These are phyloP conservation scores for Eulacestoma nigropectus DNA, from an alignment of 2,113 vertebrate genomes.

Conservation along the genomic window DNA sequence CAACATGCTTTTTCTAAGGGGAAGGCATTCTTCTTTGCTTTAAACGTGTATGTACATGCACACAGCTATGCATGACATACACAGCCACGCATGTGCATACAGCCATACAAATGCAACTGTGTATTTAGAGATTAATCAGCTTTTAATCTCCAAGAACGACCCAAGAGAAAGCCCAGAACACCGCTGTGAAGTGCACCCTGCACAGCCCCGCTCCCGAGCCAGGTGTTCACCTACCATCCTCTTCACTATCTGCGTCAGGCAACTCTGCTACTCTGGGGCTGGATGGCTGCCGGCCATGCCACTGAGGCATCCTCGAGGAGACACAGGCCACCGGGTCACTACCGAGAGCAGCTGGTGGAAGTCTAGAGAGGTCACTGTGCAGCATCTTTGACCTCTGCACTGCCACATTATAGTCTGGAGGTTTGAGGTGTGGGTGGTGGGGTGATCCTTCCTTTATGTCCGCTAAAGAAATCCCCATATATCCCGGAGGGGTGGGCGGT, in stretches of 20 bases:
- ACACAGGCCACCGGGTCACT: conserved; percentile 66
- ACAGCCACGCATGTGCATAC: not conserved
- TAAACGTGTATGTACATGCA: not conserved
- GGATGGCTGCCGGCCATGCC: conserved; percentile 65
- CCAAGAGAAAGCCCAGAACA: not conserved
- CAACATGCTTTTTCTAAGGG: not conserved
- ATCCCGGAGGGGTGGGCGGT: conserved; percentile 95
- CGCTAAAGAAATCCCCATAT: conserved; percentile 93
- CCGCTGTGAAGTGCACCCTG: not conserved
- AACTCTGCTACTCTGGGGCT: conserved; percentile 63
- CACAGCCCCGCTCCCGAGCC: conserved; percentile 11
- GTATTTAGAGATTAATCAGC: not conserved
- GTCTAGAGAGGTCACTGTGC: conserved; percentile 75
- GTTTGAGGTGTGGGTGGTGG: conserved; percentile 85
- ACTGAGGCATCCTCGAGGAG: conserved; percentile 76
- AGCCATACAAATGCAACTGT: not conserved
- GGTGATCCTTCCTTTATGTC: conserved; percentile 81
- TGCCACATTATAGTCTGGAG: conserved; percentile 96
- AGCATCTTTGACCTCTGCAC: conserved; percentile 95
- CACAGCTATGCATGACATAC: not conserved
- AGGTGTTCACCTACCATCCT: conserved; percentile 84
- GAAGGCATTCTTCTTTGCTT: not conserved
- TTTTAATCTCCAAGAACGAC: not conserved
- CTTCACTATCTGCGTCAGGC: conserved; percentile 82
- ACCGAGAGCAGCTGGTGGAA: conserved; percentile 64